Base-by-base conservation (phyloP, 2,797 vertebrate species). In the Trematomus bernacchii region DNA sequence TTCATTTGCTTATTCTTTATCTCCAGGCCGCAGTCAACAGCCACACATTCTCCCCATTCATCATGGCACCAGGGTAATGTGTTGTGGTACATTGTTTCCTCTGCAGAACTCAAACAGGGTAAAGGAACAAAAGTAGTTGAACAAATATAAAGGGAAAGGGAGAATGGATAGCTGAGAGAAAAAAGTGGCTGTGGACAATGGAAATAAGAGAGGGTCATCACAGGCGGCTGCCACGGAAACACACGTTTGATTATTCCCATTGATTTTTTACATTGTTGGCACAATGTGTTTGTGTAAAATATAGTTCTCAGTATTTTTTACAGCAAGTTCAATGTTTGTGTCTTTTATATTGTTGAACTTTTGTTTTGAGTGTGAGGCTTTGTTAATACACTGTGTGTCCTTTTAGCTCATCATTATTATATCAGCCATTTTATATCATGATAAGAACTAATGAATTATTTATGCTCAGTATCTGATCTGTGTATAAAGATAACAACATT, bases 1-100 rank as follows among this genome's bases (percentile, higher is more conserved):
- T 94, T 93, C 83, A 91, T 94, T 93, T 92, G 86, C 92, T 91
- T 92, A 91, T 90, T 93, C 84, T 92, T 94, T 93, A 94, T 94
- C 91, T 91, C 79, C 81, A 90, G 90, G 87, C 82, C 83, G 71
- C 88, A 91, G 83, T 90, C 87, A 92, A 90, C 87, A 85, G 82
- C 65, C 81, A 40, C 42, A 55, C 62, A 79, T 81, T 84, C 80
- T 69, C 73, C 65, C 78, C 87, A 94, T 95, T 94, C 84, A 92
- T 94, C 92, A 92, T 78, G 71, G 74, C 57, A 79, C 74, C 76
- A 84, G 86, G 89, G 90, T 92, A 89, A 92, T 87, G 85, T 80
- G 84, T 72, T 68, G 60, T 59, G 78, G 64, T 66, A 57, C 75
- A 90, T 87, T 91, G 90, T 92, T 91, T 83, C 82, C 80, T 60